Conservation (phyloP, 2,888 invertebrate genomes). For the Xiphydria camelus region DNA sequence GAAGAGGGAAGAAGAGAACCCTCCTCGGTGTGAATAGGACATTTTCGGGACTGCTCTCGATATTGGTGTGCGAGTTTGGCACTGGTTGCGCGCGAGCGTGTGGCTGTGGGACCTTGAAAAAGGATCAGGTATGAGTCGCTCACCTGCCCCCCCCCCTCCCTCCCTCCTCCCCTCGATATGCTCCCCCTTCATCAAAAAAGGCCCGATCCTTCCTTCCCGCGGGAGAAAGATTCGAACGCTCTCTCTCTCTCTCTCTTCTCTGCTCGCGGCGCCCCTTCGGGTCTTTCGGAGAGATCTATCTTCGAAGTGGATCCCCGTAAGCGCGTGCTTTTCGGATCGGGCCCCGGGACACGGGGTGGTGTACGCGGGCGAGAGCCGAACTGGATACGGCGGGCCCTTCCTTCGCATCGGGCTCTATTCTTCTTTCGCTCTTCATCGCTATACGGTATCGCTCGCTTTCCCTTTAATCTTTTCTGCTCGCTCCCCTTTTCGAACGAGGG, state of each 20-base stretch:
- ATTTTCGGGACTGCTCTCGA: constrained; percentile 18
- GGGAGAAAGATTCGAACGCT: constrained; percentile 7
- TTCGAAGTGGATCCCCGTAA: no score
- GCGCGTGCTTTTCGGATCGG: constrained; percentile 9
- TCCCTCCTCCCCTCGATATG: no score
- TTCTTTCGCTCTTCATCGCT: no score
- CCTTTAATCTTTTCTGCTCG: no score
- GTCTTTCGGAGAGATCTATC: no score
- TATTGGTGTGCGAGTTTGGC: no score
- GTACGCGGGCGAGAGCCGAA: no score
- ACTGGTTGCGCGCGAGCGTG: constrained; percentile 8
- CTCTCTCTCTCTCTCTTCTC: no score
- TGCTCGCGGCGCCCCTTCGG: constrained; percentile 8
- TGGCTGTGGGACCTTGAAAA: constrained; percentile 27
- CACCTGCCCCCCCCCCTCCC: constrained; percentile 13
- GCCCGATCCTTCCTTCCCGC: no score
- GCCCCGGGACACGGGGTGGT: constrained; percentile 6
- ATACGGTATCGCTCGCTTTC: no score
- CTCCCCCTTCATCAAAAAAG: no score
- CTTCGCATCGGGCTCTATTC: neutral
- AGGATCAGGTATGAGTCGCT: constrained; percentile 32
- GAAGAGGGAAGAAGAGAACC: constrained; percentile 9
- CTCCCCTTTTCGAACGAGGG: no score
- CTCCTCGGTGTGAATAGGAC: constrained; percentile 14
- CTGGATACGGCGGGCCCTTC: neutral